phyloP scores from a whole-genome alignment of 2,888 invertebrate genomes.

The Eristalis tenax region DNA sequence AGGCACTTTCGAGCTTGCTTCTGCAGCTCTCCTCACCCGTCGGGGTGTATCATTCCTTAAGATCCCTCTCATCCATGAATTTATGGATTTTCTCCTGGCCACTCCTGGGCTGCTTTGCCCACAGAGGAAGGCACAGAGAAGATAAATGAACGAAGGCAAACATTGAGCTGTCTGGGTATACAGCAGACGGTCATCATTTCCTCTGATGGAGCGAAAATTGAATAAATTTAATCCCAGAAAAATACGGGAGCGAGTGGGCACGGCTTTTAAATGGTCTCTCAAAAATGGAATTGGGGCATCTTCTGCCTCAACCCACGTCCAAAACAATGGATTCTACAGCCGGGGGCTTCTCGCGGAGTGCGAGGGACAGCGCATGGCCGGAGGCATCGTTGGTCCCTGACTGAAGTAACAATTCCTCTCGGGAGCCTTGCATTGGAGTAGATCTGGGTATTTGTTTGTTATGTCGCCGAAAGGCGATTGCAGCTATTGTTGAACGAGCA shows the following conservation, averaged over 20 bases:
- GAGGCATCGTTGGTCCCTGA: not conserved
- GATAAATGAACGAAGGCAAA: not conserved
- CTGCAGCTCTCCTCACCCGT: no score
- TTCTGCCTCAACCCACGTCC: not conserved
- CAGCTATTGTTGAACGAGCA: not conserved
- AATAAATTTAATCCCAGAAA: conserved; percentile 4
- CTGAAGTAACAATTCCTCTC: not conserved
- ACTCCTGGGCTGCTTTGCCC: not conserved
- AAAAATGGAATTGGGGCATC: not conserved
- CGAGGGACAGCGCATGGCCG: not conserved
- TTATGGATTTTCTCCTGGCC: not conserved
- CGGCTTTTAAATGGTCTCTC: not conserved
- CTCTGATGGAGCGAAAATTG: not conserved
- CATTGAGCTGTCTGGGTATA: conserved; percentile 12
- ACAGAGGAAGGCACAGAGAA: not conserved
- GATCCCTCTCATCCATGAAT: not conserved
- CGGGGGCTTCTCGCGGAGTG: not conserved
- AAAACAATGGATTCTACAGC: not conserved
- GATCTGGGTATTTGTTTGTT: conserved; percentile 7
- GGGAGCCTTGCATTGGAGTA: not conserved
- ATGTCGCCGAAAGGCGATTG: conserved; percentile 1
- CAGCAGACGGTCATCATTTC: not conserved
- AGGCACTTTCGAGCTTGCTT: no score
- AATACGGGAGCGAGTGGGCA: not conserved
- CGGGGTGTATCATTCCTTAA: not conserved